Base-by-base conservation (phyloP, 2,797 vertebrate genomes). In the Borostomias antarcticus region DNA sequence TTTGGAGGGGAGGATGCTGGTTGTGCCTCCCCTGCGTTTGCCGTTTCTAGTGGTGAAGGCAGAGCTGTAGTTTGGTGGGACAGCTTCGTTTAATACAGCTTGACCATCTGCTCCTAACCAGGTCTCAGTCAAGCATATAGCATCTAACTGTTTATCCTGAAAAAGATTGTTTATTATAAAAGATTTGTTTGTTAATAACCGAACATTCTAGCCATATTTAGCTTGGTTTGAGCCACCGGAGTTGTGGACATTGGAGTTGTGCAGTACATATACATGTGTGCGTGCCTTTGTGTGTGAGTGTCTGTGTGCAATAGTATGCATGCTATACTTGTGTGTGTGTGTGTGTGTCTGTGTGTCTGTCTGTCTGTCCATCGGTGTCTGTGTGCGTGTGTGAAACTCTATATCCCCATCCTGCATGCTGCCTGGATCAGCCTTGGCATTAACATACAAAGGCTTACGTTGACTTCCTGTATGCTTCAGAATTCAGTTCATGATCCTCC, bases 381-480 rank as follows among this genome's bases (percentile, higher is more conserved):
- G 26, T 65, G 61, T 48, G 32, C 57, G 21, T 51, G n/a, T 51
- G 17, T 43, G 33, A 78, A 82, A 83, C 60, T 53, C 74, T 70
- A 75, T 66, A 65, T 70, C 48, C 45, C 60, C 50, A 15, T 78
- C 67, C 65, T 47, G 30, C 72, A 45, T 43, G 66, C 69, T 54
- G 62, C 66, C n/a, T 11, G 80, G 68, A 73, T 75, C 65, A 63
- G 63, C 13, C 19, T 52, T 57, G 48, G 68, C 69, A 75, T 78
- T 68, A 83, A 74, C 73, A 73, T 68, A 76, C 37, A 51, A 63
- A 72, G 68, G 68, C 66, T 60, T 33, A 15, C 63, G 66, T 59
- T 56, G 70, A 54, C 63, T 64, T 30, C 50, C 45, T 47, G 64
- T 35, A 33, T n/a, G n/a, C n/a, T n/a, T n/a, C n/a, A n/a, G n/a